Conservation (phyloP, 2,888 invertebrate genomes). For the Drosophila mettleri region DNA sequence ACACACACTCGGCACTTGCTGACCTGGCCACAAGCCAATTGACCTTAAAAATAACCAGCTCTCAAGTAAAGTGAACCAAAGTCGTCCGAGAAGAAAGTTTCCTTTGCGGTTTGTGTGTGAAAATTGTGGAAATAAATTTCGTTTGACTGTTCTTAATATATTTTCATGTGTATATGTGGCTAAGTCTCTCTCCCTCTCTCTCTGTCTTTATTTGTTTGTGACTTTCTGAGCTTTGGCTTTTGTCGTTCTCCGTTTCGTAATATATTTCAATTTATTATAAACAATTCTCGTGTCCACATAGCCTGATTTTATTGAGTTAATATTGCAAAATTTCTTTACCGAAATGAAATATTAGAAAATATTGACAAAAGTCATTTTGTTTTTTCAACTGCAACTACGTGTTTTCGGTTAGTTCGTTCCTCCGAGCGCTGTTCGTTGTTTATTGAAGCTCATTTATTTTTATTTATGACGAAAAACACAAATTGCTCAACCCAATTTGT, state of each 20-base stretch:
- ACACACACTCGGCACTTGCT: conserved; percentile 14
- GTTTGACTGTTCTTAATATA: conserved; percentile 50
- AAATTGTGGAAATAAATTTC: conserved; percentile 54
- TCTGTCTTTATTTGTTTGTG: conserved; percentile 7
- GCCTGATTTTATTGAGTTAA: background rate
- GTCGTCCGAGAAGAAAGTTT: conserved; percentile 9
- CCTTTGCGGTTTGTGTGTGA: conserved; percentile 54
- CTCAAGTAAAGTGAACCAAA: conserved; percentile 27
- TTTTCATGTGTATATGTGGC: conserved; percentile 5
- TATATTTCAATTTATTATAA: conserved; percentile 74
- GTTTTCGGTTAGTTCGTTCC: background rate
- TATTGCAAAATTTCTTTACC: background rate
- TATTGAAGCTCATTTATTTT: conserved; percentile 26
- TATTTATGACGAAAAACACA: conserved; percentile 13
- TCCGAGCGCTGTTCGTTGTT: conserved; percentile 13
- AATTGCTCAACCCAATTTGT: background rate
- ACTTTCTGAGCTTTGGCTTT: conserved; percentile 28
- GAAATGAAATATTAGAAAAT: conserved; percentile 22
- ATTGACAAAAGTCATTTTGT: conserved; percentile 16
- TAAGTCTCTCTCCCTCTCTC: background rate
- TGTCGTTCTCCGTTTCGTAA: conserved; percentile 42
- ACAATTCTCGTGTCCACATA: conserved; percentile 39
- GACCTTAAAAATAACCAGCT: conserved; percentile 50
- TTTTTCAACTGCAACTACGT: conserved; percentile 10
- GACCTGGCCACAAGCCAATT: conserved; percentile 42